Evolutionary conservation across 2,888 invertebrate species (phyloP).

Genomic region (Tetranychus piercei): DNA sequence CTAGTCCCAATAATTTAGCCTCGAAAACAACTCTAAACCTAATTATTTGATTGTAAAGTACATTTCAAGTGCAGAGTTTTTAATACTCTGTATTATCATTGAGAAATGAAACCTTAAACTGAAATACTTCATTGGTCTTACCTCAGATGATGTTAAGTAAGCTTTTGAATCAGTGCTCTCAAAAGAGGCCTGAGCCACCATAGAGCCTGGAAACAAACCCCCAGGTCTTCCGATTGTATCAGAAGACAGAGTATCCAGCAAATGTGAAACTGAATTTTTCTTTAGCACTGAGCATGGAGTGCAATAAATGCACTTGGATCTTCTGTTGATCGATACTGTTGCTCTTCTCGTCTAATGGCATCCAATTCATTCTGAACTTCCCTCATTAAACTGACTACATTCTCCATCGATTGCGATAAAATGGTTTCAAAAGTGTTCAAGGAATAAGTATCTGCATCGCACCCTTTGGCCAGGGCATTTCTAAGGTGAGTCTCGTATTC

Average conservation of each 20-base stretch:
- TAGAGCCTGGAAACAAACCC: constrained; percentile 38
- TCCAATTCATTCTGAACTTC: constrained; percentile 28
- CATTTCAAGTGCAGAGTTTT: no score
- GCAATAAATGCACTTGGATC: not conserved
- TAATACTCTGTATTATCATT: no score
- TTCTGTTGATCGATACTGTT: constrained; percentile 15
- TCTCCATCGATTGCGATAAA: constrained; percentile 83
- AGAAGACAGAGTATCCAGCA: constrained; percentile 19
- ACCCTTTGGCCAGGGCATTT: constrained; percentile 61
- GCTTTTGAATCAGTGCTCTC: constrained; percentile 83
- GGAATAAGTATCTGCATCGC: constrained; percentile 81
- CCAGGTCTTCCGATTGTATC: constrained; percentile 12
- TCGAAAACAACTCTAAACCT: no score
- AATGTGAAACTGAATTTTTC: constrained; percentile 13
- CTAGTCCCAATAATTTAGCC: no score
- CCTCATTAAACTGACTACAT: constrained; percentile 43
- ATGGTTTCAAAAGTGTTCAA: constrained; percentile 80
- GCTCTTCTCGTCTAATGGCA: constrained; percentile 27
- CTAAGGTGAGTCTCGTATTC: constrained; percentile 85
- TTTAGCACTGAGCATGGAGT: not conserved
- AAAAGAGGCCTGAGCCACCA: constrained; percentile 78
- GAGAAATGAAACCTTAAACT: not conserved
- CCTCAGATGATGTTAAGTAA: constrained; percentile 85
- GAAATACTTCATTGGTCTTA: constrained; percentile 38
- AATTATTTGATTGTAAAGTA: no score